phyloP scores from a whole-genome alignment of 1,140 invertebrate genomes.

The Heliconius himera region DNA sequence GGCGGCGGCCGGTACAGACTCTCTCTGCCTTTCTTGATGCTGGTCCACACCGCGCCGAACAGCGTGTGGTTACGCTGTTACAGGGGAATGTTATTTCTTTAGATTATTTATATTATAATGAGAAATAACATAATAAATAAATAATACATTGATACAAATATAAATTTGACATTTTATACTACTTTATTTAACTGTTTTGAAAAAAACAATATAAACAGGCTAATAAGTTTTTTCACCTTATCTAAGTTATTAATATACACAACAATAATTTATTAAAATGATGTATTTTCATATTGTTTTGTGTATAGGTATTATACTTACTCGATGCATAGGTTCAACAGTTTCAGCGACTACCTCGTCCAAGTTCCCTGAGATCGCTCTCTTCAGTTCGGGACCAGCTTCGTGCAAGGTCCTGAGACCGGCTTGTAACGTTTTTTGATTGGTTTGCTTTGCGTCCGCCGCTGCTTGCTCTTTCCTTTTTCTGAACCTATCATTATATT shows the following conservation, averaged over 20 bases:
- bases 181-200: too few species aligned
- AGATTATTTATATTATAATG: background rate
- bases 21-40: constrained; percentile 67
- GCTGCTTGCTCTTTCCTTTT: constrained; percentile 98
- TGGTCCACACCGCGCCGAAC: constrained; percentile 72
- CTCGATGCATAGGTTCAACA: constrained; percentile 97
- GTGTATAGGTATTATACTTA: constrained; percentile 79
- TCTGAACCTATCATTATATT: constrained; percentile 89
- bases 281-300: too few species aligned
- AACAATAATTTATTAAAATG: too few species aligned
- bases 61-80: constrained; percentile 69
- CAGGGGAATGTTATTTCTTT: background rate
- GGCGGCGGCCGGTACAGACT: constrained; percentile 57
- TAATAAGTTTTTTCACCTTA: too few species aligned
- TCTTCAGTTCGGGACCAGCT: constrained; percentile 97
- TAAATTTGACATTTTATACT: too few species aligned
- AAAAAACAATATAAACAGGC: too few species aligned
- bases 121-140: background rate
- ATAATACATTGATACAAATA: too few species aligned
- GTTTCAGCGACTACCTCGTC: constrained; percentile 95
- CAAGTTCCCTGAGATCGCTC: constrained; percentile 98
- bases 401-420: constrained; percentile 98
- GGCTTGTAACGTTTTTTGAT: constrained; percentile 94
- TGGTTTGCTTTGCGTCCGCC: constrained; percentile 87
- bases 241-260: too few species aligned